Evolutionary conservation across 2,888 invertebrate genomes (phyloP).

Genomic region (Dryadula phaetusa): DNA sequence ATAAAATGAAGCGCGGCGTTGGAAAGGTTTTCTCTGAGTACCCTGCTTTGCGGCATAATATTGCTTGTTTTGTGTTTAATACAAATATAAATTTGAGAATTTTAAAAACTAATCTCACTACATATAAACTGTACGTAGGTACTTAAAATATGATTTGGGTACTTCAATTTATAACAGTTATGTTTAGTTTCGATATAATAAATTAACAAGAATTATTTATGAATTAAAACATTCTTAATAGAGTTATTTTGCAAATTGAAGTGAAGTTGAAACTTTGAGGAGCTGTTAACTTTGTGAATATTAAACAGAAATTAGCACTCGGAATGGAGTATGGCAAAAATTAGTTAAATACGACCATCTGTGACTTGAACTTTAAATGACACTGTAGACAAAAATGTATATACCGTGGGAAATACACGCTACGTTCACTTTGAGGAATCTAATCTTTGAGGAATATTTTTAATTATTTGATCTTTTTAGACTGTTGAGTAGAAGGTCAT

Average conservation of each 20-base stretch:
- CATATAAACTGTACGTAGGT: too few species aligned
- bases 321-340: conserved; percentile 26
- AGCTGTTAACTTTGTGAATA: conserved; percentile 41
- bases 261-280: conserved; percentile 35
- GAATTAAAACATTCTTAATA: conserved; percentile 16
- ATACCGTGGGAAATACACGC: too few species aligned
- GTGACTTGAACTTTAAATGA: conserved; percentile 14
- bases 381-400: not conserved
- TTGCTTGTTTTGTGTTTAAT: too few species aligned
- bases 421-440: too few species aligned
- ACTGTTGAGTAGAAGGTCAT: too few species aligned
- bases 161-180: not conserved
- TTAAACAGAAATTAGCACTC: conserved; percentile 41
- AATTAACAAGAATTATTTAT: conserved; percentile 15
- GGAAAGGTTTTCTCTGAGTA: too few species aligned
- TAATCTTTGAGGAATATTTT: too few species aligned
- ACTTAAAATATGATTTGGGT: not conserved
- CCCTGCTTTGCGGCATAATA: too few species aligned
- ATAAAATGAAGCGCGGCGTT: too few species aligned
- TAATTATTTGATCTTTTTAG: too few species aligned
- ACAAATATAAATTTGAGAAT: too few species aligned
- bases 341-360: conserved; percentile 6
- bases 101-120: too few species aligned
- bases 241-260: conserved; percentile 30
- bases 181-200: not conserved